Conservation (phyloP, 2,888 invertebrate genomes). For the Habroteleia sp. region DNA sequence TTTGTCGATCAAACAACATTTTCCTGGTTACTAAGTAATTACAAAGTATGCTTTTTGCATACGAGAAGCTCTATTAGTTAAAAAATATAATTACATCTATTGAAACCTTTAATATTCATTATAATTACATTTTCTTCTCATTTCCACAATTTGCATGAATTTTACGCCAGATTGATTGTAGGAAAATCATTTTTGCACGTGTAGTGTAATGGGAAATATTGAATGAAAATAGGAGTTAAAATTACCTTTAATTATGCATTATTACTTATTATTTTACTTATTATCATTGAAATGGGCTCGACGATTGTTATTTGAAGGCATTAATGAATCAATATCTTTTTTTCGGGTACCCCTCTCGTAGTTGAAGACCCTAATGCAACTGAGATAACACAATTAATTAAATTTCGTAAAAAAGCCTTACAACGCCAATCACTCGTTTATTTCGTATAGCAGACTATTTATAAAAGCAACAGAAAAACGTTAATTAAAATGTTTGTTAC, state of each 20-base stretch:
- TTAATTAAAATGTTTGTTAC: slow-evolving; percentile 21
- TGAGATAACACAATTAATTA: slow-evolving; percentile 31
- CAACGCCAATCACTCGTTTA: slow-evolving; percentile 5
- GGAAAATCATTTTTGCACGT: slow-evolving; percentile 14
- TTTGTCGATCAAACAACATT: too few species aligned
- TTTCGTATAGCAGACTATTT: background rate
- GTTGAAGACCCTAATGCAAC: slow-evolving; percentile 23
- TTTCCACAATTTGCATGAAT: slow-evolving; percentile 42
- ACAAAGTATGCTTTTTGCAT: too few species aligned
- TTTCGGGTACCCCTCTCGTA: background rate
- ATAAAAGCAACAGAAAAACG: slow-evolving; percentile 5
- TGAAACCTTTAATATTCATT: slow-evolving; percentile 36
- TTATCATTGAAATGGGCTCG: too few species aligned
- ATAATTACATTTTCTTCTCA: slow-evolving; percentile 45
- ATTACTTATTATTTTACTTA: background rate
- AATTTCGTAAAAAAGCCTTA: slow-evolving; percentile 27
- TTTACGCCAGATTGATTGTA: slow-evolving; percentile 31
- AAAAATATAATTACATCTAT: slow-evolving; percentile 34
- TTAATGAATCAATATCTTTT: slow-evolving; percentile 23
- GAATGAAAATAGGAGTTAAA: slow-evolving; percentile 22
- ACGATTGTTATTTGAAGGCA: background rate
- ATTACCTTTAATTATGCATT: slow-evolving; percentile 28
- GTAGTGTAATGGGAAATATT: slow-evolving; percentile 17
- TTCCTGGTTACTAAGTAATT: too few species aligned
- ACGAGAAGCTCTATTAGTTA: too few species aligned